Conservation (phyloP, 2,797 vertebrate genomes). For the Acrossocheilus fasciatus region DNA sequence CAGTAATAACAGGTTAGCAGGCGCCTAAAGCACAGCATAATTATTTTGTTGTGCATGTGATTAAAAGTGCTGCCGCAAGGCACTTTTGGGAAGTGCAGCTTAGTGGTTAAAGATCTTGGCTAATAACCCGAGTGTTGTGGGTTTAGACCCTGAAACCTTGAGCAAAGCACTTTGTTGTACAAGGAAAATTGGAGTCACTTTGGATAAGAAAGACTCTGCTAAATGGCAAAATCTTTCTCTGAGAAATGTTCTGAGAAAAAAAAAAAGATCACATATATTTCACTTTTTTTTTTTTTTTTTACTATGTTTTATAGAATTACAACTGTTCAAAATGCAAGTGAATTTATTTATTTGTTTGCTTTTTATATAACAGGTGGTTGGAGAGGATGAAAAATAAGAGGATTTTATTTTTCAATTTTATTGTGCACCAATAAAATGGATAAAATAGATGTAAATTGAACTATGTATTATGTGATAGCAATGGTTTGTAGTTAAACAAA, state of each 20-base stretch:
- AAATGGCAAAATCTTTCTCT: background rate
- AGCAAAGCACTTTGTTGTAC: background rate
- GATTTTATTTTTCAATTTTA: background rate
- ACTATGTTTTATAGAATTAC: background rate
- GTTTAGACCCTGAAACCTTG: slow-evolving; percentile 12
- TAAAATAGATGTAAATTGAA: background rate
- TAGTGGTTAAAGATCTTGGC: slow-evolving; percentile 16
- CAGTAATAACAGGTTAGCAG: slow-evolving; percentile 56
- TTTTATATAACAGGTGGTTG: background rate
- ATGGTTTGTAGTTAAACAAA: background rate
- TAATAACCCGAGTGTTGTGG: slow-evolving; percentile 23
- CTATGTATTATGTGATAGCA: background rate
- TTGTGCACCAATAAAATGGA: too few species aligned
- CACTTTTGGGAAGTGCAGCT: slow-evolving; percentile 16
- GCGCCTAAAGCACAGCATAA: slow-evolving; percentile 47
- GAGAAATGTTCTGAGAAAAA: background rate
- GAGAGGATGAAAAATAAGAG: background rate
- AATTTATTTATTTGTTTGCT: background rate
- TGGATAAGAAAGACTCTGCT: background rate
- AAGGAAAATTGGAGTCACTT: background rate
- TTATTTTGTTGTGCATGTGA: slow-evolving; percentile 53
- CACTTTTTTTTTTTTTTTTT: background rate
- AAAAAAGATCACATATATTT: background rate
- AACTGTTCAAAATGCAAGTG: background rate
- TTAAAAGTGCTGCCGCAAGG: slow-evolving; percentile 30